A percentile compares a stretch with the other conserved stretches of the same genome.
Conservation (phyloP, 2,888 invertebrate species). For the Athalia cordata region DNA sequence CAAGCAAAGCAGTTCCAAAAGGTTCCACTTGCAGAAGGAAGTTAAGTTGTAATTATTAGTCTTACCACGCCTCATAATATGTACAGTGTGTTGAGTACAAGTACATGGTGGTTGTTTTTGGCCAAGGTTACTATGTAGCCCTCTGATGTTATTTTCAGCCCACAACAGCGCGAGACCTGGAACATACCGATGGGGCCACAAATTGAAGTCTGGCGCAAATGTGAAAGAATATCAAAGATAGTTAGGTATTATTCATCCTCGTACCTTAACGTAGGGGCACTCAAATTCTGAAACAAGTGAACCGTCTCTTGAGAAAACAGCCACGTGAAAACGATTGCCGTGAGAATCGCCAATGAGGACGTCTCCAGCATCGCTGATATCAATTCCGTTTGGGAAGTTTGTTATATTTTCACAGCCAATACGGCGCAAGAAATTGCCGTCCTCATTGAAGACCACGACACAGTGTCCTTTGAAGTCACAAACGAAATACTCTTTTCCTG, state of each 20-base stretch:
- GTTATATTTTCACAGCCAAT: slow-evolving; percentile 97
- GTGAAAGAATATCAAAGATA: not conserved
- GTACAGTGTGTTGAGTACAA: slow-evolving; percentile 95
- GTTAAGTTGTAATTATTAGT: slow-evolving; percentile 60
- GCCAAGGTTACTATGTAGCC: slow-evolving; percentile 97
- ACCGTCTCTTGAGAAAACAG: slow-evolving; percentile 94
- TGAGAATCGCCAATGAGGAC: slow-evolving; percentile 98
- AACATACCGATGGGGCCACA: slow-evolving; percentile 48
- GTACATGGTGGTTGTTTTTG: slow-evolving; percentile 99
- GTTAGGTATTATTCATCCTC: slow-evolving; percentile 50
- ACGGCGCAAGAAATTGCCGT: slow-evolving; percentile 92
- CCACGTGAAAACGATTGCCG: slow-evolving; percentile 98
- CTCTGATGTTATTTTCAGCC: slow-evolving; percentile 96
- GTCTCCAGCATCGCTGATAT: slow-evolving; percentile 97
- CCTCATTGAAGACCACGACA: slow-evolving; percentile 96
- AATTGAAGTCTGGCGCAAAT: not conserved
- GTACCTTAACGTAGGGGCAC: slow-evolving; percentile 97
- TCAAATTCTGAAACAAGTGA: slow-evolving; percentile 93
- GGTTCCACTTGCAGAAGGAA: slow-evolving; percentile 56
- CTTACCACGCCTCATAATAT: slow-evolving; percentile 84
- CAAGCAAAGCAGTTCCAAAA: slow-evolving; percentile 62
- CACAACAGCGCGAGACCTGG: slow-evolving; percentile 98
- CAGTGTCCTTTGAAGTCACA: slow-evolving; percentile 99
- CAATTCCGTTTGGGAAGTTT: slow-evolving; percentile 98
- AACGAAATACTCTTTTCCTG: slow-evolving; percentile 94